These are phyloP conservation scores for Bufotes viridis DNA, from an alignment of 2,797 vertebrate genomes.

Conservation along the genomic window DNA sequence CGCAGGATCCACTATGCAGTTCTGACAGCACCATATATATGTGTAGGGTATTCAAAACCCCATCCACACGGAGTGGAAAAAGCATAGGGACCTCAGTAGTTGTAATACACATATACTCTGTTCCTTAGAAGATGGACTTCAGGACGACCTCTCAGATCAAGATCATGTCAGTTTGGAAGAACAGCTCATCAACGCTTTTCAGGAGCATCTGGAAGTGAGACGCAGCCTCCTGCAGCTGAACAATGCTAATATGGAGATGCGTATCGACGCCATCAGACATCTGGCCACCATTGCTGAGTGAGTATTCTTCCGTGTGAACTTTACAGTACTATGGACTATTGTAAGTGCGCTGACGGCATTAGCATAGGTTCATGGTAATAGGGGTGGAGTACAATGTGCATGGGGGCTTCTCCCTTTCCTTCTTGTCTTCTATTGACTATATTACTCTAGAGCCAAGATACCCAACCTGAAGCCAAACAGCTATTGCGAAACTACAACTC, in stretches of 20 bases:
- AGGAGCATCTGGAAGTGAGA: slow-evolving; percentile 67
- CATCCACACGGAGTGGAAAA: background rate
- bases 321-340: background rate
- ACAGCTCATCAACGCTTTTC: slow-evolving; percentile 66
- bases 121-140: slow-evolving; percentile 16
- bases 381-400: too few relatives aligned
- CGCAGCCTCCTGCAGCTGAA: slow-evolving; percentile 71
- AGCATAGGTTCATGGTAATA: too few relatives aligned
- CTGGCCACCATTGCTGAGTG: slow-evolving; percentile 69
- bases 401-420: too few relatives aligned
- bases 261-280: slow-evolving; percentile 67
- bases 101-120: rapidly evolving
- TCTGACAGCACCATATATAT: too few relatives aligned
- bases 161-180: slow-evolving; percentile 62
- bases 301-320: slow-evolving; percentile 47
- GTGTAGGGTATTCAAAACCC: too few relatives aligned
- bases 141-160: slow-evolving; percentile 53
- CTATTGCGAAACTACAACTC: too few relatives aligned
- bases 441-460: too few relatives aligned
- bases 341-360: too few relatives aligned
- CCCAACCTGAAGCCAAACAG: too few relatives aligned
- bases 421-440: too few relatives aligned
- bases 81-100: background rate
- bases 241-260: slow-evolving; percentile 68
- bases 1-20: too few relatives aligned